These are phyloP conservation scores for Neoaliturus tenellus DNA, from an alignment of 2,888 invertebrate genomes.

Conservation along the genomic window DNA sequence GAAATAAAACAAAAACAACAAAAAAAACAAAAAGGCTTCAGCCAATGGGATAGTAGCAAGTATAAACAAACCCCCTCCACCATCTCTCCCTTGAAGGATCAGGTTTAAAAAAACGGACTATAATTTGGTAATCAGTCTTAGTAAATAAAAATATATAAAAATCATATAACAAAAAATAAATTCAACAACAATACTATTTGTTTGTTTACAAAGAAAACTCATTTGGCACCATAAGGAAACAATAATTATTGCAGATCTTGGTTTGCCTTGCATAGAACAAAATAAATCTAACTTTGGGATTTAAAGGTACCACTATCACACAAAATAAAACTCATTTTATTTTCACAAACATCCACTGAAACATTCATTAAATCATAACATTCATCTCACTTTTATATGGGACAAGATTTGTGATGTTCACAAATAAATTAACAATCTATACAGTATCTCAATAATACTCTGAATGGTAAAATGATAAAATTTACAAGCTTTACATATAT, in stretches of 20 bases:
- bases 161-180: constrained; percentile 49
- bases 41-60: too few relatives aligned
- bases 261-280: neutral
- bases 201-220: neutral
- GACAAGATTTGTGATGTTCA: neutral
- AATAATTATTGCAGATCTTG: constrained; percentile 22
- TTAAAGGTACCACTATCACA: neutral
- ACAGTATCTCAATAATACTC: constrained; percentile 18
- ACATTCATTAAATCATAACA: constrained; percentile 39
- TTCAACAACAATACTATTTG: constrained; percentile 46
- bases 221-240: constrained; percentile 46
- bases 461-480: constrained; percentile 4
- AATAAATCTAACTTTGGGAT: constrained; percentile 17
- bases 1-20: too few relatives aligned
- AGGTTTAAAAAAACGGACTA: too few relatives aligned
- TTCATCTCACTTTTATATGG: constrained; percentile 8
- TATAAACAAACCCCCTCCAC: too few relatives aligned
- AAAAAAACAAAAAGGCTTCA: too few relatives aligned
- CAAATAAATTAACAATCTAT: constrained; percentile 38
- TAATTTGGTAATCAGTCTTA: constrained; percentile 8
- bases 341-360: neutral
- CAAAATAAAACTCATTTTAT: neutral
- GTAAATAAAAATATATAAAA: constrained; percentile 1
- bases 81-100: too few relatives aligned
- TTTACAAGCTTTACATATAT: constrained; percentile 40